Conservation (phyloP, 2,113 vertebrate species). For the Onychorhynchus coronatus region DNA sequence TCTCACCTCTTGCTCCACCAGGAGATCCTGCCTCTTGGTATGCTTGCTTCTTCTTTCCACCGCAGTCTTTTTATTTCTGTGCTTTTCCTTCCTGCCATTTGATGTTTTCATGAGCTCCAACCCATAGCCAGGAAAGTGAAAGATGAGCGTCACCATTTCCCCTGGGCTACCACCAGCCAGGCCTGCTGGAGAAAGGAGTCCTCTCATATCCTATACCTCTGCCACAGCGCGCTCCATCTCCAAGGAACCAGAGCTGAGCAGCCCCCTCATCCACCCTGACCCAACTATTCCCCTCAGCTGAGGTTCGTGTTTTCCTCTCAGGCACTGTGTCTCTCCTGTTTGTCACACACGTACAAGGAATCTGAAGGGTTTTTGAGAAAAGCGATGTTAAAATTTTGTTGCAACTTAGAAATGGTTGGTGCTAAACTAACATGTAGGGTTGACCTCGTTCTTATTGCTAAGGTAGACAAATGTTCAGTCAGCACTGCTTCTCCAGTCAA, state of each 20-base stretch:
- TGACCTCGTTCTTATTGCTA: neutral
- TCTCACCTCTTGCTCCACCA: neutral
- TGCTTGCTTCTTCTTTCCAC: neutral
- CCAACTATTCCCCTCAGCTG: neutral
- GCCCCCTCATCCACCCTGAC: neutral
- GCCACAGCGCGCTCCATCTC: neutral
- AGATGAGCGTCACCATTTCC: neutral
- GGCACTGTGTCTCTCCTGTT: neutral
- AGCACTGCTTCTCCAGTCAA: neutral
- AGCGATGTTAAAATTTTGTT: neutral
- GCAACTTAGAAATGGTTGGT: neutral
- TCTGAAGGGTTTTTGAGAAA: neutral
- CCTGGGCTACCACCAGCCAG: neutral
- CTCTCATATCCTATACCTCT: neutral
- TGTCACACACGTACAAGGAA: neutral
- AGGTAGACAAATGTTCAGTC: neutral
- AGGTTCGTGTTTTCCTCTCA: neutral
- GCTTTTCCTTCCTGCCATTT: neutral
- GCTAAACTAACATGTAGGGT: neutral
- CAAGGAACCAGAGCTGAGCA: neutral
- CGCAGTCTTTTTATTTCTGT: neutral
- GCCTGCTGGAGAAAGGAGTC: neutral
- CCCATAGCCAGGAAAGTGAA: rapidly evolving
- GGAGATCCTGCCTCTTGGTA: neutral
- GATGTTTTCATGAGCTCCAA: neutral